Percentiles rank a stretch among this genome's conserved stretches.
phyloP scores from a whole-genome alignment of 2,113 vertebrate species.

The Gadus chalcogrammus region DNA sequence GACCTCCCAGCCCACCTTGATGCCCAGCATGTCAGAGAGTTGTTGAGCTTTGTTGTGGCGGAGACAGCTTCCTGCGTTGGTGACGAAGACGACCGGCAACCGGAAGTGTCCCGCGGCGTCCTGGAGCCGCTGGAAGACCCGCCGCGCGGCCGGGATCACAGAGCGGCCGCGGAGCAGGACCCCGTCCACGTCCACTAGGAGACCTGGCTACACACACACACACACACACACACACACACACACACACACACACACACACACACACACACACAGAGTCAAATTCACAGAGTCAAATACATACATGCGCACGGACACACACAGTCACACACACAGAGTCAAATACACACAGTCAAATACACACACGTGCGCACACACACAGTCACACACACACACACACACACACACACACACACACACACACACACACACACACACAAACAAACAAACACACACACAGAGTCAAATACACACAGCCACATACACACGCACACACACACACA shows the following conservation, averaged over 20 bases:
- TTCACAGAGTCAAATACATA: too few species aligned
- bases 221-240: slow-evolving; percentile 35
- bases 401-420: too few species aligned
- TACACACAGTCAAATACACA: too few species aligned
- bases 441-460: too few species aligned
- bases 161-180: slow-evolving; percentile 81
- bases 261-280: too few species aligned
- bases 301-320: background rate
- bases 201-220: background rate
- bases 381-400: too few species aligned
- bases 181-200: slow-evolving; percentile 86
- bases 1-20: slow-evolving; percentile 53
- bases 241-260: background rate
- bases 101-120: slow-evolving; percentile 75
- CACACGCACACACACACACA: background rate
- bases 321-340: too few species aligned
- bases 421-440: too few species aligned
- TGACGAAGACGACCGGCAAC: slow-evolving; percentile 87
- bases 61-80: slow-evolving; percentile 87
- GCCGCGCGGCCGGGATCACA: slow-evolving; percentile 78
- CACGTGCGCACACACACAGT: too few species aligned
- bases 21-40: slow-evolving; percentile 78
- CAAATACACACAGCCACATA: background rate
- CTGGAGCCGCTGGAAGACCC: slow-evolving; percentile 82
- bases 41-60: slow-evolving; percentile 82